Base-by-base conservation (phyloP, 1,140 invertebrate species). In the Pogonus chalceus region DNA sequence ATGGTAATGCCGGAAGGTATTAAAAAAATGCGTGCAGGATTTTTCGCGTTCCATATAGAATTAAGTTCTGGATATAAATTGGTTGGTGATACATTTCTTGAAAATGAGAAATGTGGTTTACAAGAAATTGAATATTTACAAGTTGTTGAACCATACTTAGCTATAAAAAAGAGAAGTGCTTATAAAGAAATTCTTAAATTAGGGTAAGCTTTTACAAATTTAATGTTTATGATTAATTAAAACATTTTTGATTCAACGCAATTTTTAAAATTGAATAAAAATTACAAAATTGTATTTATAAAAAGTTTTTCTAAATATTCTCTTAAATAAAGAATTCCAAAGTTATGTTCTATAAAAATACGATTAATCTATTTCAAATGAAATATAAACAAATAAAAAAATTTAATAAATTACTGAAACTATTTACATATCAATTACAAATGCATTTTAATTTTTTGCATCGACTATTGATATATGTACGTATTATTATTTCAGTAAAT, bases 21-120 rank as follows among this genome's bases (percentile, higher is more conserved):
- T 1, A 61, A 69, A 48, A 65, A 67, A 56, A 66, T 83, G 16
- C 67, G 69, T 60, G 69, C 74, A 54, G 79, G 78, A 53, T 64
- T 79, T 12, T 83, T 82, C 51, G 81, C 80, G 1, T 82, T 83
- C 55, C 78, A 82, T 57, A 75, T 76, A 58, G 80, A 81, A 61
- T 62, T 65, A 0, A 74, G 77, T 1, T 68, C 76, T 0, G 73
- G 76, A 0, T 82, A 81, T 60, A 76, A 80, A 58, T 63, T 82
- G 16, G 73, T 83, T 2, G 72, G 75, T 35, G 76, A 80, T 60
- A 78, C 73, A 51, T 84, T 78, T 58, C 65, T 71, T 3, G 81
- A 82, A 62, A 72, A 75, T 2, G 79, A 83, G 61, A 83, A 82
- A 63, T 84, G 82, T 62, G 76, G 78, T 0, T 62, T 83, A 1